phyloP scores from a whole-genome alignment of 2,888 invertebrate genomes.

The Timema podura region DNA sequence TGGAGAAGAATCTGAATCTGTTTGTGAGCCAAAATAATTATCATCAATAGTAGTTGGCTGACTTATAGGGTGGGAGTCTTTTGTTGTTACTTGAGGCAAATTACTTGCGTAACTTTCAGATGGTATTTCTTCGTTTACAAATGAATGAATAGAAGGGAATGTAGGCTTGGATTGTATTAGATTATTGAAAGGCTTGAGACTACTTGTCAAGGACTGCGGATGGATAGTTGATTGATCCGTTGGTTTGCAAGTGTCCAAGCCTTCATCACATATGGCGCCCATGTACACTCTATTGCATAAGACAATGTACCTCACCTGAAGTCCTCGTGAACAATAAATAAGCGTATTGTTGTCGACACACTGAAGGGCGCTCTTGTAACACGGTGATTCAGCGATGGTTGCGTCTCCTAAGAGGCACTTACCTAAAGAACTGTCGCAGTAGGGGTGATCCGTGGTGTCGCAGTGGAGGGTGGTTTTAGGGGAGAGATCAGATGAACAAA shows the following conservation, averaged over 20 bases:
- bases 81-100: no score
- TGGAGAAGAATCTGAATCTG: no score
- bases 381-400: background rate
- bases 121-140: no score
- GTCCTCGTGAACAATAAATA: background rate
- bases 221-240: no score
- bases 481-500: no score
- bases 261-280: background rate
- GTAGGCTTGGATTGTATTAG: no score
- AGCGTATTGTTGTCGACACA: constrained; percentile 1
- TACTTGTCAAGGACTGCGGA: background rate
- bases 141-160: no score
- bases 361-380: background rate
- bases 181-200: background rate
- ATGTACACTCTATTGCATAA: background rate
- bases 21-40: no score
- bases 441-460: background rate
- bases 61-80: no score
- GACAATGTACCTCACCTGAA: constrained; percentile 3
- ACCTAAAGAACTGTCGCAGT: background rate
- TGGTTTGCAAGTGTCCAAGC: no score
- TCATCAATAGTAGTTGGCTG: no score
- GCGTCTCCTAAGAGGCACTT: background rate
- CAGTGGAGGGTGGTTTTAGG: background rate
- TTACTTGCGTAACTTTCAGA: no score